Evolutionary conservation across 2,888 invertebrate genomes (phyloP).

Genomic region (Digitonthophagus gazella): DNA sequence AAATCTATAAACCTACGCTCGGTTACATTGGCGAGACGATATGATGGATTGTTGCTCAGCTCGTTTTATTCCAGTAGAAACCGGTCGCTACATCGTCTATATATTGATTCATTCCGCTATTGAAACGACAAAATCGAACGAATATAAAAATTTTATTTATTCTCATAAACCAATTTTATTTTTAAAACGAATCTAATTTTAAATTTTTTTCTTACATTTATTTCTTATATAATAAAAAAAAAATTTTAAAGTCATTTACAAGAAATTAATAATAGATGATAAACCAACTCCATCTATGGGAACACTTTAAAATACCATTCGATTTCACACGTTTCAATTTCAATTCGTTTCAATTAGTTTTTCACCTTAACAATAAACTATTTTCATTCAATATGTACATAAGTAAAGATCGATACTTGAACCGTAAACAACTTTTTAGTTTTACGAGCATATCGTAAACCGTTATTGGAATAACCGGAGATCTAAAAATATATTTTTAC

Average conservation of each 20-base stretch:
- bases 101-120: background rate
- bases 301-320: background rate
- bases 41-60: conserved; percentile 14
- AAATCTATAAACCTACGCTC: conserved; percentile 9
- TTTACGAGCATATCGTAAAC: background rate
- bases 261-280: background rate
- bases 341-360: background rate
- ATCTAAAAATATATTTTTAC: background rate
- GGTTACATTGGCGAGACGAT: conserved; percentile 1
- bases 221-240: too few relatives aligned
- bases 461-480: background rate
- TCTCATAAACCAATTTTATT: too few relatives aligned
- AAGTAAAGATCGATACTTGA: background rate
- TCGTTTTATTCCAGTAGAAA: background rate
- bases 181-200: too few relatives aligned
- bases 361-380: background rate
- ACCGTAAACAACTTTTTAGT: background rate
- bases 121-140: background rate
- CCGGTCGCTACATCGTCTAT: background rate
- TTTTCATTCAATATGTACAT: background rate
- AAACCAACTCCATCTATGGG: background rate
- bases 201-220: too few relatives aligned
- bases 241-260: too few relatives aligned
- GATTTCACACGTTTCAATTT: too few relatives aligned
- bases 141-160: too few relatives aligned